Conservation (phyloP, 1,140 invertebrate species). For the Hylaeus anthracinus region DNA sequence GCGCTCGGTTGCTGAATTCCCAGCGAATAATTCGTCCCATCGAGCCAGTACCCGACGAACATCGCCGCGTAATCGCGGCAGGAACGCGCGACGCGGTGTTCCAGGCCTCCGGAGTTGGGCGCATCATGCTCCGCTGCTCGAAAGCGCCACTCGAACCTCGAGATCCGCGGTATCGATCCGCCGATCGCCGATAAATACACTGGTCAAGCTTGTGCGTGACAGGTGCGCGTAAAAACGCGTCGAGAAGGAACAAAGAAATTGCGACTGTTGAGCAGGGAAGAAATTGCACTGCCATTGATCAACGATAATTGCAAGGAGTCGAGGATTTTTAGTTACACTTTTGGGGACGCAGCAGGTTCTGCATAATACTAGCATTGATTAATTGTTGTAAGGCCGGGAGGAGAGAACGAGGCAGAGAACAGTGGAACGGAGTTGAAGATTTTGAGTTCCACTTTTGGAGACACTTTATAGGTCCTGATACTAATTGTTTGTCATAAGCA, state of each 20-base stretch:
- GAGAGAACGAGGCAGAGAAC: no score
- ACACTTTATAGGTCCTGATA: no score
- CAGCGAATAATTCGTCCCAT: background rate
- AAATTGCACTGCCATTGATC: no score
- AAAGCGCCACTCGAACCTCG: background rate
- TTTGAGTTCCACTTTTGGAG: no score
- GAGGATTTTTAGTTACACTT: no score
- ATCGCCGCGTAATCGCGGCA: background rate
- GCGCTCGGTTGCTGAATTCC: background rate
- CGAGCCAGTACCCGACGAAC: background rate
- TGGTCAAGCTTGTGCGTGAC: background rate
- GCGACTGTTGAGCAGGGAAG: no score
- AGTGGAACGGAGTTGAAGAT: no score
- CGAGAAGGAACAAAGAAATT: background rate
- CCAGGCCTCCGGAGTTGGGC: background rate
- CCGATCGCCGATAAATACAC: constrained; percentile 22
- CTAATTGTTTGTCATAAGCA: no score
- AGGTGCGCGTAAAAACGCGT: background rate
- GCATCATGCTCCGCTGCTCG: background rate
- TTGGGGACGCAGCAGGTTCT: no score
- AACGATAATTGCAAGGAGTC: no score
- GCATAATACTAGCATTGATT: no score
- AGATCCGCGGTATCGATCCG: constrained; percentile 18
- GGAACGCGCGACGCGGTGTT: background rate
- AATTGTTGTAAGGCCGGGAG: no score